Conservation (phyloP, 2,888 invertebrate genomes). For the Stenodema calcarata region DNA sequence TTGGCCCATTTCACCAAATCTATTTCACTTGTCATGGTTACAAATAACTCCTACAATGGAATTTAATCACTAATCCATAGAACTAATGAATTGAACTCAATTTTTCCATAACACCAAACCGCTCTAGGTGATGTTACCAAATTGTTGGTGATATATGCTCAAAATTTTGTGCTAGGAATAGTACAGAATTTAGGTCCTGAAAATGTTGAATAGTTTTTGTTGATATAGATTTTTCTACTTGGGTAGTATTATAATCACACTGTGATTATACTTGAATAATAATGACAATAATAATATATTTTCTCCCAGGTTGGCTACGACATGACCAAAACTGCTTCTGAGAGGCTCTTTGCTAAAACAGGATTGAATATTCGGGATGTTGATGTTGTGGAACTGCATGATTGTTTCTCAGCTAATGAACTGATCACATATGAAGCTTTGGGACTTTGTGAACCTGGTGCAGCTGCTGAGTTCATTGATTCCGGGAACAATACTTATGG, state of each 20-base stretch:
- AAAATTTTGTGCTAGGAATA: no score
- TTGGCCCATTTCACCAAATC: no score
- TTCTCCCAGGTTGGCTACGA: slow-evolving; percentile 79
- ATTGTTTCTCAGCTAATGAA: slow-evolving; percentile 98
- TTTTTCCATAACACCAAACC: no score
- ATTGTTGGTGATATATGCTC: no score
- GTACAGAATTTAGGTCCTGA: no score
- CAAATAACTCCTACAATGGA: no score
- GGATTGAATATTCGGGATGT: slow-evolving; percentile 80
- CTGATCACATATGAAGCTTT: slow-evolving; percentile 96
- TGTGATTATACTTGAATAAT: not conserved
- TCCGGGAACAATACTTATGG: slow-evolving; percentile 96
- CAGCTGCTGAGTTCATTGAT: slow-evolving; percentile 91
- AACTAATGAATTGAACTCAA: no score
- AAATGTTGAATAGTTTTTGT: no score
- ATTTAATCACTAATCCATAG: no score
- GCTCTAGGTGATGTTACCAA: no score
- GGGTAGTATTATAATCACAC: not conserved
- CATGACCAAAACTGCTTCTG: slow-evolving; percentile 86
- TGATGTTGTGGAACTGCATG: slow-evolving; percentile 94
- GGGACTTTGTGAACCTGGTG: slow-evolving; percentile 86
- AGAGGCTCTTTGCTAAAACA: slow-evolving; percentile 76
- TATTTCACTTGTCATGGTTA: no score
- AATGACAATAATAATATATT: not conserved
- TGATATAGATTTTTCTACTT: no score